These are phyloP conservation scores for Pheosia gnoma DNA, from an alignment of 2,888 invertebrate species.

Conservation along the genomic window DNA sequence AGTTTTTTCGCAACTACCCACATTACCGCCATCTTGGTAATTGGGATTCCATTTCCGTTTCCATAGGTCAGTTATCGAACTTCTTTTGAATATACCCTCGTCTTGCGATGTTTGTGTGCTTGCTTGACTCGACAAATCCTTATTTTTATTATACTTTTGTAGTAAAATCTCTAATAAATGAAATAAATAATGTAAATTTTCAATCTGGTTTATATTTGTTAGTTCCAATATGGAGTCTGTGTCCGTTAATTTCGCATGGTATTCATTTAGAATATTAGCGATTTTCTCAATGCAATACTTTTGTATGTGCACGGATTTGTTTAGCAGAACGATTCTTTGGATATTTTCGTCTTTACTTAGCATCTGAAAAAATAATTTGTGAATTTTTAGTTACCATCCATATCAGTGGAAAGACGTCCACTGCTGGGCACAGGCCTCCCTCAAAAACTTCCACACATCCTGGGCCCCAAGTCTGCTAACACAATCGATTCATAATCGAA, in stretches of 20 bases:
- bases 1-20: slow-evolving; percentile 44
- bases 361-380: slow-evolving; percentile 51
- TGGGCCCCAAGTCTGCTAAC: too few species aligned
- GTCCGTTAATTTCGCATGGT: slow-evolving; percentile 40
- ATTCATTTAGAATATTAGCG: slow-evolving; percentile 45
- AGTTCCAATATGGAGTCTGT: slow-evolving; percentile 51
- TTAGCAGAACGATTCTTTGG: slow-evolving; percentile 59
- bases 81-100: slow-evolving; percentile 50
- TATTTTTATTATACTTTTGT: slow-evolving; percentile 45
- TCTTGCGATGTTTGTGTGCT: slow-evolving; percentile 47
- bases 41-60: slow-evolving; percentile 67
- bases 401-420: too few species aligned
- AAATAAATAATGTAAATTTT: slow-evolving; percentile 65
- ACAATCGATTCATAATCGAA: too few species aligned
- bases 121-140: slow-evolving; percentile 31
- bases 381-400: not conserved
- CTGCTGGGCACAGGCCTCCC: too few species aligned
- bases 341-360: slow-evolving; percentile 60
- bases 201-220: slow-evolving; percentile 44
- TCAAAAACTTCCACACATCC: too few species aligned
- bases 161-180: slow-evolving; percentile 61
- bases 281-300: slow-evolving; percentile 65
- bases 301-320: slow-evolving; percentile 63
- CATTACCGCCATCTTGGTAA: slow-evolving; percentile 34
- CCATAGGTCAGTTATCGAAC: slow-evolving; percentile 67